Conservation (phyloP, 2,888 invertebrate genomes). For the Temnothorax unifasciatus region DNA sequence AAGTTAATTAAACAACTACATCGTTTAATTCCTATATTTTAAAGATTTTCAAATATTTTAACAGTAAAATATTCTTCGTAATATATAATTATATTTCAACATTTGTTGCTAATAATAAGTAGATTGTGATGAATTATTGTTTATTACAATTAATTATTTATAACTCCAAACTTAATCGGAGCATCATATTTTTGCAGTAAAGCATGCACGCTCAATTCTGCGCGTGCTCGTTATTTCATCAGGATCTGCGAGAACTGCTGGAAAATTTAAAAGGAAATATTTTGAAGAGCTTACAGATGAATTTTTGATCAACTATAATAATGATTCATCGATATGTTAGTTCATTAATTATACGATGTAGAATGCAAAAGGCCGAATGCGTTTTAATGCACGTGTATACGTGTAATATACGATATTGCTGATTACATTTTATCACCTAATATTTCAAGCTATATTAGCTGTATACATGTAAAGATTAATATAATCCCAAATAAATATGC, state of each 20-base stretch:
- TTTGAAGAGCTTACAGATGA: background rate
- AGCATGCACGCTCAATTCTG: background rate
- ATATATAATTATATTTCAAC: conserved; percentile 6
- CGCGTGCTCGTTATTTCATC: background rate
- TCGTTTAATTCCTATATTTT: background rate
- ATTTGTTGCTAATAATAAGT: background rate
- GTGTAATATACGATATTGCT: background rate
- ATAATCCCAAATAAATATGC: conserved; percentile 16
- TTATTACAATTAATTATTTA: conserved; percentile 2
- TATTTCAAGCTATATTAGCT: conserved; percentile 25
- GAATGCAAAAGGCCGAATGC: conserved; percentile 15
- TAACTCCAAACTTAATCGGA: conserved; percentile 4
- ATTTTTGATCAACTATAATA: conserved; percentile 45
- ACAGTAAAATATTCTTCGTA: background rate
- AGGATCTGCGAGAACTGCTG: background rate
- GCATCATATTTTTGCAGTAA: background rate
- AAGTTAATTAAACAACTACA: conserved; percentile 20
- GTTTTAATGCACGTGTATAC: conserved; percentile 45
- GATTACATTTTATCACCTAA: conserved; percentile 29
- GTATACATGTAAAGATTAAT: conserved; percentile 17
- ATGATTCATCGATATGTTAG: conserved; percentile 38
- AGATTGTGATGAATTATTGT: background rate
- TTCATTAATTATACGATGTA: conserved; percentile 56
- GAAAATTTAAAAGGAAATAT: conserved; percentile 9
- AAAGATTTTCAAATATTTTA: conserved; percentile 13